These are phyloP conservation scores for Sinocyclocheilus rhinocerous DNA, from an alignment of 2,113 vertebrate species.

Conservation along the genomic window DNA sequence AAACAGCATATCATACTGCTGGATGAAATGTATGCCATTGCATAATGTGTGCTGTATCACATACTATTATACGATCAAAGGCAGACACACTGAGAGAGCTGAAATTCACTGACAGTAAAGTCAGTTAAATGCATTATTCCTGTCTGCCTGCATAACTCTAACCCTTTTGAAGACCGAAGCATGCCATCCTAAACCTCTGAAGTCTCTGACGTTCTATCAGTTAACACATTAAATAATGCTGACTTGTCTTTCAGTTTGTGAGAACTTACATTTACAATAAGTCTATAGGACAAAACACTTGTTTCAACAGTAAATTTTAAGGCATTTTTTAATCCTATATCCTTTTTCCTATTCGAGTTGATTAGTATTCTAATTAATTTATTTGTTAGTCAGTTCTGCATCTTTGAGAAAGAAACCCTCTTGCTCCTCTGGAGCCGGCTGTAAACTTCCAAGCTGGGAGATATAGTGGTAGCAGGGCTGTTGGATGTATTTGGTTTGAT, in stretches of 20 bases:
- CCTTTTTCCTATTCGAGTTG: neutral
- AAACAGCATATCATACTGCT: neutral
- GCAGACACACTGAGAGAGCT: neutral
- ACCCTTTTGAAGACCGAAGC: neutral
- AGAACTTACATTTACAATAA: neutral
- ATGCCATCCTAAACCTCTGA: neutral
- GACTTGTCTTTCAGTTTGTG: neutral
- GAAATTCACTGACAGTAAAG: neutral
- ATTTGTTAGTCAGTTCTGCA: neutral
- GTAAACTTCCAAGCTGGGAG: conserved; percentile 30
- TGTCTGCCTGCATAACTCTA: neutral
- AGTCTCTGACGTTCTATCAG: neutral
- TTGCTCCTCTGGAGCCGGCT: neutral
- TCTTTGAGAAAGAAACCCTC: neutral
- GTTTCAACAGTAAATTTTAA: neutral
- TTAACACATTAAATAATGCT: neutral
- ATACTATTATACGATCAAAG: neutral
- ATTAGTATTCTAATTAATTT: neutral
- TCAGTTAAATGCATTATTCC: neutral
- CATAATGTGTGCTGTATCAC: neutral
- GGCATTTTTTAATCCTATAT: no score
- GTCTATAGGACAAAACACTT: neutral
- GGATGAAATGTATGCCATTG: neutral
- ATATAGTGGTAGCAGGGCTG: neutral
- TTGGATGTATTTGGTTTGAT: conserved; percentile 52